Percentiles rank a stretch among this genome's conserved stretches.
phyloP scores from a whole-genome alignment of 2,797 vertebrate species.

The Microctenopoma stevenorrisi region DNA sequence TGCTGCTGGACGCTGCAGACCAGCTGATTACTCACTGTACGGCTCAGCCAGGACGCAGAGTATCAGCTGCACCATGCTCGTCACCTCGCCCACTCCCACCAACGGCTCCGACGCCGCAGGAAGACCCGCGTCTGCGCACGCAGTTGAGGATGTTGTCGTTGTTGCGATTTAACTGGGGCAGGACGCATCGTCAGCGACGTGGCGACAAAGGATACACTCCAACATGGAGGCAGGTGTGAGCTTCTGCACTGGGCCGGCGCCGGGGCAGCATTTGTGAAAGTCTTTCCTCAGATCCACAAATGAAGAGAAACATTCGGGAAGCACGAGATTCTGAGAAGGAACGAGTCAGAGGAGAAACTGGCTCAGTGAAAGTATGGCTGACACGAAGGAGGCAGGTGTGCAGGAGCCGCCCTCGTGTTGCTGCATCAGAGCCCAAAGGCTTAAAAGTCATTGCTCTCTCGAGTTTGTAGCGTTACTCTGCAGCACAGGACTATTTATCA shows the following conservation, averaged over 20 bases:
- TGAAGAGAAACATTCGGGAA: slow-evolving; percentile 94
- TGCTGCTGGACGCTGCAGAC: too few relatives aligned
- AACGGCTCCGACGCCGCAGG: slow-evolving; percentile 86
- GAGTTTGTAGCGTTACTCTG: too few relatives aligned
- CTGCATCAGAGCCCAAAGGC: not conserved
- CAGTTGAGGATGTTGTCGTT: slow-evolving; percentile 66
- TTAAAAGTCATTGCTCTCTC: not conserved
- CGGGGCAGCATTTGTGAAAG: slow-evolving; percentile 90
- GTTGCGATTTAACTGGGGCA: not conserved
- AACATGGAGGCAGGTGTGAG: slow-evolving; percentile 90
- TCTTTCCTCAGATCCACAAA: slow-evolving; percentile 94
- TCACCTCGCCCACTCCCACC: slow-evolving; percentile 90
- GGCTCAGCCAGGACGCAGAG: slow-evolving; percentile 89
- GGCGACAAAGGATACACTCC: slow-evolving; percentile 89
- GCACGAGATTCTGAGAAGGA: slow-evolving; percentile 87
- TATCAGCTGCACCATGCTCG: slow-evolving; percentile 89
- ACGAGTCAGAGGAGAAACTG: slow-evolving; percentile 7
- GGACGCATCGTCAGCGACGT: not conserved
- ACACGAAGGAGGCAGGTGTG: not conserved
- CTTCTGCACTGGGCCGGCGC: slow-evolving; percentile 82
- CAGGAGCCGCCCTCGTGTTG: not conserved
- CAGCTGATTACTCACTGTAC: slow-evolving; percentile 83
- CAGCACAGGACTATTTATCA: not conserved
- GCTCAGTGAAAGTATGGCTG: not conserved
- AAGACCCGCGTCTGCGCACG: slow-evolving; percentile 86